These are phyloP conservation scores for Pyrochroa serraticornis DNA, from an alignment of 2,888 invertebrate genomes.

Conservation along the genomic window DNA sequence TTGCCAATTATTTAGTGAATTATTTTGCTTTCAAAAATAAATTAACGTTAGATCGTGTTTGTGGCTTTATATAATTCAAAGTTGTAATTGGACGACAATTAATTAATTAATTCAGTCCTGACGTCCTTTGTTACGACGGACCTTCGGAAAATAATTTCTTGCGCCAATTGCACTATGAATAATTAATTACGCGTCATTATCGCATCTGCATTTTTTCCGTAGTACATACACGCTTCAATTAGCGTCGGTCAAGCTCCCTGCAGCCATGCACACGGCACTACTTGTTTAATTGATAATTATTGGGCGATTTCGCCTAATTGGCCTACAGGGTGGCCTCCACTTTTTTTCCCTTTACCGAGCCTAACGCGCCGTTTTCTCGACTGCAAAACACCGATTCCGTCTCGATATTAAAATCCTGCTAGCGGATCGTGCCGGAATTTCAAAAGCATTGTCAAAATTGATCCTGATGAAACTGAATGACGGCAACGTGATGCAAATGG, in stretches of 20 bases:
- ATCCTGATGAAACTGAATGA: too few species aligned
- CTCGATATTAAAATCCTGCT: too few species aligned
- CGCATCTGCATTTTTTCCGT: conserved; percentile 34
- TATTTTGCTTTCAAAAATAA: too few species aligned
- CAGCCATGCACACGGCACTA: conserved; percentile 37
- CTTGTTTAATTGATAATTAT: conserved; percentile 56
- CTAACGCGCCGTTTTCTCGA: conserved; percentile 12
- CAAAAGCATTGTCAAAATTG: too few species aligned
- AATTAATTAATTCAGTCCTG: too few species aligned
- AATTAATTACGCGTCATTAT: conserved; percentile 48
- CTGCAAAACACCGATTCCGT: conserved; percentile 1
- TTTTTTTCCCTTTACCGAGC: conserved; percentile 13
- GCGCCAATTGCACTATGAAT: conserved; percentile 37
- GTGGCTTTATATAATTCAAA: too few species aligned
- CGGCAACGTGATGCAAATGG: conserved; percentile 13
- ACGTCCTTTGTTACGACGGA: too few species aligned
- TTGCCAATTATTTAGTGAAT: too few species aligned
- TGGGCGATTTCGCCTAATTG: conserved; percentile 54
- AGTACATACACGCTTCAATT: conserved; percentile 42
- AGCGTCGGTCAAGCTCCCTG: conserved; percentile 40
- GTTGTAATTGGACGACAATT: too few species aligned
- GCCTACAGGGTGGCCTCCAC: conserved; percentile 53
- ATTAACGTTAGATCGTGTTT: too few species aligned
- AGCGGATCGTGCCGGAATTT: too few species aligned
- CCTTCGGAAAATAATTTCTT: conserved; percentile 11